Evolutionary conservation across 2,797 vertebrate genomes (phyloP).

Genomic region (Craterocephalus amniculus): DNA sequence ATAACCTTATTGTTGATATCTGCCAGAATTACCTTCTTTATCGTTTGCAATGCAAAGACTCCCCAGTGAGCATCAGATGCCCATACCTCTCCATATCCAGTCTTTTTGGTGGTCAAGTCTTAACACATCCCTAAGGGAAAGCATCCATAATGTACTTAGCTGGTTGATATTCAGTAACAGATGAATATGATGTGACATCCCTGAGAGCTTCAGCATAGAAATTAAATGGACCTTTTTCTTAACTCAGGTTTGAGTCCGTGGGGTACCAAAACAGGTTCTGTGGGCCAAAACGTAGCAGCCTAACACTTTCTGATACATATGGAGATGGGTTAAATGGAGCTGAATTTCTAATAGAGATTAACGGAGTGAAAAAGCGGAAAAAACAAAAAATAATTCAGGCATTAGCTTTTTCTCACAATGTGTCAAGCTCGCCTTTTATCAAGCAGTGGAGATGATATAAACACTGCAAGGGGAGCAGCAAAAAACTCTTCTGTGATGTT

Average conservation of each 20-base stretch:
- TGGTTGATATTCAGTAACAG: not conserved
- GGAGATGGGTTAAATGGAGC: too few relatives aligned
- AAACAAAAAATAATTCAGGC: not conserved
- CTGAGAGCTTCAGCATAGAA: not conserved
- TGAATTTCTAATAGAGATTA: too few relatives aligned
- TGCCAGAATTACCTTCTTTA: too few relatives aligned
- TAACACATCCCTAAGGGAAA: not conserved
- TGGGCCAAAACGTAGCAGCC: too few relatives aligned
- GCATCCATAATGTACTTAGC: not conserved
- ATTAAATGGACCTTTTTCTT: not conserved
- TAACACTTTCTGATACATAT: too few relatives aligned
- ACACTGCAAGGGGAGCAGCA: too few relatives aligned
- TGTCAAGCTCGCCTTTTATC: not conserved
- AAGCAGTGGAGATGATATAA: not conserved
- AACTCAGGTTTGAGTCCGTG: too few relatives aligned
- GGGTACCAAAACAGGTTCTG: too few relatives aligned
- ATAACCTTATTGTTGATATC: not conserved
- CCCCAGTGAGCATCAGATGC: not conserved
- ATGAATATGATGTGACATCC: not conserved
- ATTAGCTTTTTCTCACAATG: not conserved
- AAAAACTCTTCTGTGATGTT: conserved; percentile 3
- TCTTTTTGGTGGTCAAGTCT: not conserved
- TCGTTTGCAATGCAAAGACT: too few relatives aligned
- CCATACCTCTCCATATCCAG: not conserved
- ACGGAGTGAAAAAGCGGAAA: too few relatives aligned